Conservation (phyloP, 1,140 invertebrate genomes). For the Cotesia vestalis region DNA sequence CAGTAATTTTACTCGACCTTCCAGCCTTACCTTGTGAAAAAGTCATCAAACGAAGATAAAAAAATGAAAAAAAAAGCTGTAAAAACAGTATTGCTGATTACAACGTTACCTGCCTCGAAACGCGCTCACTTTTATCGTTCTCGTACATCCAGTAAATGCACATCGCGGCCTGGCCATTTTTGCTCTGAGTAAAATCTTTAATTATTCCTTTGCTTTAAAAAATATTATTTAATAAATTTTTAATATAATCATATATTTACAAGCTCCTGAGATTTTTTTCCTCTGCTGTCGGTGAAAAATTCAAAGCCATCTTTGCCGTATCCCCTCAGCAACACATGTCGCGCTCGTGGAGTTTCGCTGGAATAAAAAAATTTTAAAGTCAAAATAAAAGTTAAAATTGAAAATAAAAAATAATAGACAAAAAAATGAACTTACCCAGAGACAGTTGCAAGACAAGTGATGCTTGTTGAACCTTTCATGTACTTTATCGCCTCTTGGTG, state of each 20-base stretch:
- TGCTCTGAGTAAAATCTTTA: slow-evolving; percentile 49
- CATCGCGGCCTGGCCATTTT: slow-evolving; percentile 63
- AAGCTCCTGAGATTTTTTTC: slow-evolving; percentile 63
- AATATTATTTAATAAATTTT: slow-evolving; percentile 26
- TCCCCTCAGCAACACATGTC: slow-evolving; percentile 61
- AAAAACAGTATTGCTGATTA: not conserved
- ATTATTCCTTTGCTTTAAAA: not conserved
- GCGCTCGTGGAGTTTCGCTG: slow-evolving; percentile 63
- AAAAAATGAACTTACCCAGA: slow-evolving; percentile 56
- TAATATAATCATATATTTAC: slow-evolving; percentile 52
- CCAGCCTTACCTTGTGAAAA: slow-evolving; percentile 55
- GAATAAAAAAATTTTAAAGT: slow-evolving; percentile 40
- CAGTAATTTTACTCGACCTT: slow-evolving; percentile 57
- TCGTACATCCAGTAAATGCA: slow-evolving; percentile 55
- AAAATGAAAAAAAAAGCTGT: slow-evolving; percentile 21
- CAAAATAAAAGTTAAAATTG: slow-evolving; percentile 23
- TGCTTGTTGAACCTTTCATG: slow-evolving; percentile 46
- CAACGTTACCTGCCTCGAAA: not conserved
- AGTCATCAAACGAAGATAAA: not conserved
- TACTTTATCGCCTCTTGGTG: slow-evolving; percentile 50
- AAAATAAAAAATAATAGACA: slow-evolving; percentile 26
- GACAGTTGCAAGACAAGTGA: slow-evolving; percentile 62
- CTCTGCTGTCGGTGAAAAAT: slow-evolving; percentile 64
- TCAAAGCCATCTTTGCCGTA: slow-evolving; percentile 66
- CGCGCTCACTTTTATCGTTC: slow-evolving; percentile 1